phyloP scores from a whole-genome alignment of 1,140 invertebrate species.

The Drosophila saltans region DNA sequence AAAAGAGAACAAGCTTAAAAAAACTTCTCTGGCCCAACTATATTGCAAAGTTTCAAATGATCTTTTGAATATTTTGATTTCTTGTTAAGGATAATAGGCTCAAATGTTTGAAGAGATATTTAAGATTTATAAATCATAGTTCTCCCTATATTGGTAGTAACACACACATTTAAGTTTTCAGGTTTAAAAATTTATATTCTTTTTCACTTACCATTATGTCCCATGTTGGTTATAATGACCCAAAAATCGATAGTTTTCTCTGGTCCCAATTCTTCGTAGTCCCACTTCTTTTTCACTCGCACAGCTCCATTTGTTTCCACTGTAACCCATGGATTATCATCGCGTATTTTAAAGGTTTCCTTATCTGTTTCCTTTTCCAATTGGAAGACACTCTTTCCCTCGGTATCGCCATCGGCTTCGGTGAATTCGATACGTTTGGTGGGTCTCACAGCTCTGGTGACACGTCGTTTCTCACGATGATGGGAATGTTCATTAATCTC shows the following conservation, averaged over 20 bases:
- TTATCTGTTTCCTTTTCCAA: constrained; percentile 95
- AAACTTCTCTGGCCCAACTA: too few relatives aligned
- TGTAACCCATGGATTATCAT: constrained; percentile 96
- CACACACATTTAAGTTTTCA: too few relatives aligned
- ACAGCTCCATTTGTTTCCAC: constrained; percentile 96
- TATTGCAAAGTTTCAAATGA: too few relatives aligned
- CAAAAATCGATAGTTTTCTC: constrained; percentile 98
- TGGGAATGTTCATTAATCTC: constrained; percentile 84
- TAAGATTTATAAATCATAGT: too few relatives aligned
- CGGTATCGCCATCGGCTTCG: constrained; percentile 94
- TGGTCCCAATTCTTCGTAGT: constrained; percentile 97
- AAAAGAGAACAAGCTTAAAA: too few relatives aligned
- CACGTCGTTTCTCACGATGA: constrained; percentile 90
- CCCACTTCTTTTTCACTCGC: constrained; percentile 97
- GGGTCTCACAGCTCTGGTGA: constrained; percentile 93
- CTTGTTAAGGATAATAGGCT: too few relatives aligned
- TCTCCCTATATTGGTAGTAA: too few relatives aligned
- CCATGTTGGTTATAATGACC: constrained; percentile 96
- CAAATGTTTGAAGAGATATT: too few relatives aligned
- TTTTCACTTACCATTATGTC: constrained; percentile 89
- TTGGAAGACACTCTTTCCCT: constrained; percentile 94
- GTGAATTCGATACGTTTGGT: constrained; percentile 96
- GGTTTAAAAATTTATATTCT: too few relatives aligned
- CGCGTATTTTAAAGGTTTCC: constrained; percentile 96
- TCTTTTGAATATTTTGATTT: too few relatives aligned